Evolutionary conservation across 30 jellyfish, hydroid and myxozoan species (phyloP).

Genomic region (Rhopilema esculentum): DNA sequence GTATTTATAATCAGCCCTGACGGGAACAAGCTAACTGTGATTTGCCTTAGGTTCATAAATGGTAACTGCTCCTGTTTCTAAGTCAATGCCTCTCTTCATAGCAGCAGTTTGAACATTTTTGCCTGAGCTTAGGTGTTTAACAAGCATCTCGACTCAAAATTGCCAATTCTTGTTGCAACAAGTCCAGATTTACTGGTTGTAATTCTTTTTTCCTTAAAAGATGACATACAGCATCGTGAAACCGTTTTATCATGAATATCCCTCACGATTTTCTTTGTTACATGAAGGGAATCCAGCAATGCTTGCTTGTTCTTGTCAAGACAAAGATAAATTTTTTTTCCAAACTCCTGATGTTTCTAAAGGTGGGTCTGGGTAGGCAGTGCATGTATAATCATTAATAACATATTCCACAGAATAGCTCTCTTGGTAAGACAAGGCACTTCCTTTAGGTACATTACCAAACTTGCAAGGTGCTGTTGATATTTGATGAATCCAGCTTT

Average conservation of each 20-base stretch:
- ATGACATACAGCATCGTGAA: neutral
- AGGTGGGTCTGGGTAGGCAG: neutral
- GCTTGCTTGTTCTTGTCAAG: neutral
- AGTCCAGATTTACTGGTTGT: conserved; percentile 29
- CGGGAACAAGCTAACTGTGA: conserved; percentile 15
- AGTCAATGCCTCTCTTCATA: conserved; percentile 15
- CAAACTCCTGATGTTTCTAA: conserved; percentile 16
- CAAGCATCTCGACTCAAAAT: conserved; percentile 17
- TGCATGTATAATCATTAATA: neutral
- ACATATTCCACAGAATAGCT: conserved; percentile 7
- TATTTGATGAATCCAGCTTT: neutral
- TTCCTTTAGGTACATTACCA: conserved; percentile 3
- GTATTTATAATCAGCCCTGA: conserved; percentile 27
- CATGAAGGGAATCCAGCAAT: neutral
- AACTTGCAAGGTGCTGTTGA: conserved; percentile 6
- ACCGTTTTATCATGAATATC: neutral
- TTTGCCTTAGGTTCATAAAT: conserved; percentile 4
- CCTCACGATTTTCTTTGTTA: neutral
- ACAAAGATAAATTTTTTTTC: neutral
- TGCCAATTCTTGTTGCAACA: neutral
- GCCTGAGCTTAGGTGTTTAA: conserved; percentile 1
- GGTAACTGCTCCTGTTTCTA: conserved; percentile 14
- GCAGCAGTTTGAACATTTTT: conserved; percentile 8
- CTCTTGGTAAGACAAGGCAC: conserved; percentile 18
- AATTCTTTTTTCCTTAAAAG: neutral